Conservation (phyloP, 2,113 vertebrate species). For the Athene noctua region DNA sequence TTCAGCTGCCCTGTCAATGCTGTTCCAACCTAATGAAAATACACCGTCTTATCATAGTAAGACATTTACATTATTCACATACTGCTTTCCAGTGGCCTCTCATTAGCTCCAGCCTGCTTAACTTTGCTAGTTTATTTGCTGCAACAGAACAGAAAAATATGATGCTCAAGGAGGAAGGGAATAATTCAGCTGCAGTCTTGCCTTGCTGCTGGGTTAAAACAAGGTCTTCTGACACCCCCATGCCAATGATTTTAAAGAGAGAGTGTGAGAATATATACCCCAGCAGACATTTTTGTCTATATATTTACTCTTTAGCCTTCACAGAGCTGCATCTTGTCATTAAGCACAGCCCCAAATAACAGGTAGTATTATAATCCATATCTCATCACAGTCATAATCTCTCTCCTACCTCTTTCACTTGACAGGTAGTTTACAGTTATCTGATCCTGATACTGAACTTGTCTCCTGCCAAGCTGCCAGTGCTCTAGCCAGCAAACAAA, state of each 20-base stretch:
- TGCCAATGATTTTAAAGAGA: neutral
- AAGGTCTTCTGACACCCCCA: neutral
- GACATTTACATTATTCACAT: conserved; percentile 54
- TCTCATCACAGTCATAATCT: conserved; percentile 12
- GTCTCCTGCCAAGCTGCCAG: neutral
- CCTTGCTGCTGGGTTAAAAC: neutral
- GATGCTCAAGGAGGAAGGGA: neutral
- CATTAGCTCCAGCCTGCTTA: conserved; percentile 26
- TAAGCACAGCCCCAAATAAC: neutral
- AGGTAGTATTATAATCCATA: neutral
- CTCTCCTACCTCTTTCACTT: neutral
- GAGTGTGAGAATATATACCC: neutral
- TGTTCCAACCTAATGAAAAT: conserved; percentile 54
- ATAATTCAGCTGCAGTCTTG: neutral
- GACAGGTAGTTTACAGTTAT: conserved; percentile 26
- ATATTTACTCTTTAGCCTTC: neutral
- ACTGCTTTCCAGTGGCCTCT: conserved; percentile 40
- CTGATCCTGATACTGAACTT: neutral
- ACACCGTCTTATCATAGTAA: conserved; percentile 34
- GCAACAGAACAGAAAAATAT: neutral
- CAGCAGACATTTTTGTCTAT: neutral
- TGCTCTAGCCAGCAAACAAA: neutral
- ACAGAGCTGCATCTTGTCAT: neutral
- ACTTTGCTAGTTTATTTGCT: conserved; percentile 15
- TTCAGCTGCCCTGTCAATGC: conserved; percentile 66